Conservation (phyloP, 2,797 vertebrate genomes). For the Gallinago stenura region DNA sequence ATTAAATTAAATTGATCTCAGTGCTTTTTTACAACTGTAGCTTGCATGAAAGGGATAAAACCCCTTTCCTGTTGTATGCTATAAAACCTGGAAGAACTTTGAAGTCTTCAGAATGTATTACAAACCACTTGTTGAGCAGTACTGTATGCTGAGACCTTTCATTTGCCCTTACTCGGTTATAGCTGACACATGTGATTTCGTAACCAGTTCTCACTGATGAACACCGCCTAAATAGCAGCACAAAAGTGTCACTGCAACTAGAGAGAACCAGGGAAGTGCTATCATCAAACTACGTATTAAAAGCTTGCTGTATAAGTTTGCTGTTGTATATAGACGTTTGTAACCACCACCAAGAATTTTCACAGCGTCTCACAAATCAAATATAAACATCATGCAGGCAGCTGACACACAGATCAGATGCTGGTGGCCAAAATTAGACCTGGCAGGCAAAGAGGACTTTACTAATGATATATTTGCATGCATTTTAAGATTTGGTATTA, state of each 20-base stretch:
- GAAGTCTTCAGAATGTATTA: slow-evolving; percentile 1
- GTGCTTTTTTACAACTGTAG: slow-evolving; percentile 6
- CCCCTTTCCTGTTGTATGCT: background rate
- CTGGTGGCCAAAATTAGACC: background rate
- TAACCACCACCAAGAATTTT: background rate
- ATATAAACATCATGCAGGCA: background rate
- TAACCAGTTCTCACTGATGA: background rate
- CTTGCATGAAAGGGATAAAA: background rate
- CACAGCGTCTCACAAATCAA: background rate
- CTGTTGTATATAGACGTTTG: background rate
- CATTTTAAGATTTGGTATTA: background rate
- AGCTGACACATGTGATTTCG: background rate
- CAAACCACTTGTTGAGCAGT: background rate
- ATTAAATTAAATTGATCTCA: slow-evolving; percentile 58
- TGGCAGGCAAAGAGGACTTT: background rate
- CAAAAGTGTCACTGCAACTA: background rate
- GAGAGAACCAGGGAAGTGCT: background rate
- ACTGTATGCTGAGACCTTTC: background rate
- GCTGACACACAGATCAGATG: background rate
- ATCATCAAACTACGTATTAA: background rate
- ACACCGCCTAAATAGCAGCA: background rate
- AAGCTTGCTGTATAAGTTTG: background rate
- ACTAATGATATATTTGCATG: background rate
- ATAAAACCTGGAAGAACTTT: background rate
- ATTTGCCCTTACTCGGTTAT: slow-evolving; percentile 14